Base-by-base conservation (phyloP, 2,113 vertebrate species). In the Callaeas wilsoni region DNA sequence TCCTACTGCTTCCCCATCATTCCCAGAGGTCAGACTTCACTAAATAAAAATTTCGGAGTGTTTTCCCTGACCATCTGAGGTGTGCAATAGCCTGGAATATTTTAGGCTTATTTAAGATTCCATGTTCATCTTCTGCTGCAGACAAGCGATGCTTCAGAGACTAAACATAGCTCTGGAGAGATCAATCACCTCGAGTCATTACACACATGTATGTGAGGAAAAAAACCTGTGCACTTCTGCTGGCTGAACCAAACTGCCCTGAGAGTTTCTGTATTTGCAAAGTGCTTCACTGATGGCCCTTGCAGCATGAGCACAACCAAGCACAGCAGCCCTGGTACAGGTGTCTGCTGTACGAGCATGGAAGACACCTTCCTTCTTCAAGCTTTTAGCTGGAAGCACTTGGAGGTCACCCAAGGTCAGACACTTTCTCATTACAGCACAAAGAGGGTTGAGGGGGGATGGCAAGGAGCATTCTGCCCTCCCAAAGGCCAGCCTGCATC, bases 51-150 rank as follows among this genome's bases (percentile, higher is more conserved):
- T 33, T 47, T 47, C 35, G 5, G 44, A 42, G 12, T 47, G 32
- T 41, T 56, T 70, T 75, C n/a, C 42, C 47, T 20, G 39, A 47
- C 22, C 42, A 62, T 20, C 8, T 33, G 52, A 86, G 33, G 35
- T 8, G 13, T 81, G 65, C 42, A 50, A 84, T 1, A 59, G 42
- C 47, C 42, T 74, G 52, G 25, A 81, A 75, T 74, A 84, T 47
- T 77, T 84, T 6, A 70, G 46, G 16, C 32, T 91, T 81, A 80
- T 70, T 94, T 84, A 80, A 37, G 55, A 84, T 91, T 91, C 85
- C 42, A 39, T 10, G 52, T 39, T 82, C 80, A 81, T 57, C 64
- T 70, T 13, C 74, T 70, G 55, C 68, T 86, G 37, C 80, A 92
- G 71, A 84, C 76, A 62, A 86, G 76, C 73, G 74, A 47, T 16